Base-by-base conservation (phyloP, 2,797 vertebrate species). In the Parambassis ranga region DNA sequence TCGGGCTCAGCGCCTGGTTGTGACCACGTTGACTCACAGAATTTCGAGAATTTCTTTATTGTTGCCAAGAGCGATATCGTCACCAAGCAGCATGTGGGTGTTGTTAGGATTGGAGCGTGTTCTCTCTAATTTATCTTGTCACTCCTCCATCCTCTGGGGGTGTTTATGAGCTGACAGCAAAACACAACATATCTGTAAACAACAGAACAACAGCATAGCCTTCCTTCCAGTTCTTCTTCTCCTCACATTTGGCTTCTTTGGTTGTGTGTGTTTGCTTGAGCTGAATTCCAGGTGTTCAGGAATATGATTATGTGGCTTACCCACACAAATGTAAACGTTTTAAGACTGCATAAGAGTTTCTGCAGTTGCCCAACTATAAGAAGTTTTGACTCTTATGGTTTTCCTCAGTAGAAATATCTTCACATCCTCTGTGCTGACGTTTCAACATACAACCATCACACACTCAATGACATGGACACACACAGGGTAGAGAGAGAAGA, bases 41-140 rank as follows among this genome's bases (percentile, higher is more conserved):
- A 30, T 73, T 39, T 42, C 0, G 30, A 56, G 30, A 31, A 47
- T 28, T 47, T 64, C 31, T 77, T 57, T 73, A 59, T 71, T 75
- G 70, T 42, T 73, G 57, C 75, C 59, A 63, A 13, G 9, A 41
- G 65, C 1, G 10, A 53, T 47, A 56, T 68, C 10, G n/a, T 74
- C 57, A 15, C 35, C 15, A 11, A 36, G 1, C 38, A 74, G 62
- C 44, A 35, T 36, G 71, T 69, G 77, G 66, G 66, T 56, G 61
- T 63, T 68, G 37, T 66, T 46, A 7, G 60, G 61, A 60, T 56
- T 44, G 44, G 61, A 69, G 60, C 52, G 8, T 48, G 37, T 74
- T 77, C 39, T 36, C 67, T 64, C 22, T 77, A 48, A 71, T 81
- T 82, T 58, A 48, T 72, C 76, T 76, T 79, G 76, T 80, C 56